These are phyloP conservation scores for Mamestra brassicae DNA, from an alignment of 2,888 invertebrate genomes.

Conservation along the genomic window DNA sequence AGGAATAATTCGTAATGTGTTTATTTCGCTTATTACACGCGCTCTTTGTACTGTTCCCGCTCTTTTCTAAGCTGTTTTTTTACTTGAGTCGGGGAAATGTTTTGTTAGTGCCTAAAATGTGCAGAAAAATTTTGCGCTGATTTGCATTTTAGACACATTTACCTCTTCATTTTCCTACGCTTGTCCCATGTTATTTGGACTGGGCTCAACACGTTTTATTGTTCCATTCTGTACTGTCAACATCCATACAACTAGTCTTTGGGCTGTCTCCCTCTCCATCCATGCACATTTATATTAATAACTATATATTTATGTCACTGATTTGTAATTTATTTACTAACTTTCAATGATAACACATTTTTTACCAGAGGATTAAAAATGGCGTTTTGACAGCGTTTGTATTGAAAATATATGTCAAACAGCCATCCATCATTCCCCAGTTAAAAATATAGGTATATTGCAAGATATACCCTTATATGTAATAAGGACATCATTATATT, in stretches of 20 bases:
- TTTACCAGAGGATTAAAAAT: too few species aligned
- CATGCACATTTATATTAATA: background rate
- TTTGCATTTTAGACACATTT: background rate
- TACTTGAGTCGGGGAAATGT: too few species aligned
- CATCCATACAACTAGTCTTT: background rate
- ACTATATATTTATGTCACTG: background rate
- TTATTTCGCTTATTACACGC: constrained; percentile 33
- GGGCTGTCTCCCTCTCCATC: background rate
- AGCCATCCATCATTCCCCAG: too few species aligned
- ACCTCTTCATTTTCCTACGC: background rate
- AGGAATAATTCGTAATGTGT: constrained; percentile 29
- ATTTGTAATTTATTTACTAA: too few species aligned
- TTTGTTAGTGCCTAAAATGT: background rate
- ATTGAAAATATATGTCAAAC: too few species aligned
- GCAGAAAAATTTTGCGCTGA: too few species aligned
- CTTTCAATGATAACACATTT: too few species aligned
- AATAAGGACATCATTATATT: too few species aligned
- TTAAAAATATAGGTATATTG: too few species aligned
- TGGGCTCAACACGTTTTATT: background rate
- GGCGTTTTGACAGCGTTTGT: too few species aligned
- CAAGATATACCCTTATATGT: too few species aligned
- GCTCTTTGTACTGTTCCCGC: background rate
- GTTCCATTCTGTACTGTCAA: background rate
- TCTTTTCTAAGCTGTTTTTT: background rate
- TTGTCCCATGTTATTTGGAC: background rate